phyloP scores from a whole-genome alignment of 2,797 vertebrate species.

The Crenichthys baileyi region DNA sequence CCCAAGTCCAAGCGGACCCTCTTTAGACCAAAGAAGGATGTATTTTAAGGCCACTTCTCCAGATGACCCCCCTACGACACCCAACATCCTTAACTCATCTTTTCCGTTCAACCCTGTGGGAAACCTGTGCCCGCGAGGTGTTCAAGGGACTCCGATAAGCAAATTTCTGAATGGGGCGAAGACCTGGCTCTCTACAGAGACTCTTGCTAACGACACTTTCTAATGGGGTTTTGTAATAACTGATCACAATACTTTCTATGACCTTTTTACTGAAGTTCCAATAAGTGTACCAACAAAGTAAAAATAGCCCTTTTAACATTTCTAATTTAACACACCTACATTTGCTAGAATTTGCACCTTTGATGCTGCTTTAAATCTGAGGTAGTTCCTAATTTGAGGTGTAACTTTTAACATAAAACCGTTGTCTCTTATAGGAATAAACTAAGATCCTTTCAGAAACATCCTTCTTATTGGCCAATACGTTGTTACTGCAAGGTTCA shows the following conservation, averaged over 20 bases:
- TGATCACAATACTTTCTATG: slow-evolving; percentile 46
- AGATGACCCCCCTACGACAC: slow-evolving; percentile 64
- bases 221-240: slow-evolving; percentile 40
- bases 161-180: slow-evolving; percentile 97
- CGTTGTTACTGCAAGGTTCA: slow-evolving; percentile 37
- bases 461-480: slow-evolving; percentile 28
- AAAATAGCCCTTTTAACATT: slow-evolving; percentile 29
- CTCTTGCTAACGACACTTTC: slow-evolving; percentile 87
- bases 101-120: slow-evolving; percentile 95
- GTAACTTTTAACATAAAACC: slow-evolving; percentile 5
- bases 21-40: slow-evolving; percentile 83
- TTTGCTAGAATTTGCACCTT: slow-evolving; percentile 59
- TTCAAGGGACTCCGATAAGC: slow-evolving; percentile 92
- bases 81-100: slow-evolving; percentile 92
- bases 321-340: slow-evolving; percentile 42
- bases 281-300: slow-evolving; percentile 37
- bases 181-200: slow-evolving; percentile 97
- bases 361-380: slow-evolving; percentile 56
- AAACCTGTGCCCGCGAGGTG: slow-evolving; percentile 90
- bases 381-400: slow-evolving; percentile 32
- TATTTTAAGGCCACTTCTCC: slow-evolving; percentile 84
- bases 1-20: slow-evolving; percentile 63
- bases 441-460: slow-evolving; percentile 25
- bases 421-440: slow-evolving; percentile 17
- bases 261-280: slow-evolving; percentile 50